Base-by-base conservation (phyloP, 2,113 vertebrate genomes). In the Percina caprodes region DNA sequence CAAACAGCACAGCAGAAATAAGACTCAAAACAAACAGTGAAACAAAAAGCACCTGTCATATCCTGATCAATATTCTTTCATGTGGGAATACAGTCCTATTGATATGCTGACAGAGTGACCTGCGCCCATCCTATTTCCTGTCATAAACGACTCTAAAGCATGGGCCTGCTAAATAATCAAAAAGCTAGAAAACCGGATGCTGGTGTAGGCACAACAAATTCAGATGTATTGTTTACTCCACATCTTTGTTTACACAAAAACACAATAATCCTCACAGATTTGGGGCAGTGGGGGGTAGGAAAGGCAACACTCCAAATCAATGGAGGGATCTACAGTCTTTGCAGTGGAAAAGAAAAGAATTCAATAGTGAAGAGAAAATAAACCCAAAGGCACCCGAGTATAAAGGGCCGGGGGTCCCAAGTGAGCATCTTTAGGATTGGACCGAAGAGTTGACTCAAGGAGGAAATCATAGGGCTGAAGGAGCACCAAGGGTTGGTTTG, bases 301-400 rank as follows among this genome's bases (percentile, higher is more conserved):
- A 79, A 80, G 79, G 84, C 79, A 84, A 74, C 72, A 52, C n/a
- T 66, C 49, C 19, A 6, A 92, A 92, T 92, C 91, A 86, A 86
- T 9, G 0, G 76, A 59, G 80, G 84, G 84, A 93, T 95, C 91
- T 93, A 52, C 70, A 84, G 73, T 71, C 70, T 66, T 83, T 79
- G 66, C 46, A 61, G 67, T 78, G 85, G 77, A 80, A 74, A 89
- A 88, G 85, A 82, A 76, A 88, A 87, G 86, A 88, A 92, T 93
- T 91, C 86, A 92, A 87, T 89, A 92, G 90, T 92, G 77, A 65
- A 79, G 82, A 70, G 79, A 92, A 92, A 93, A 94, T 90, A 91
- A 93, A 93, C 79, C 89, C 85, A 84, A 87, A 89, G 76, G 74
- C 89, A 82, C 69, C 42, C 1, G 30, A 92, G 87, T 77, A 92